These are phyloP conservation scores for Picus viridis DNA, from an alignment of 2,797 vertebrate genomes.

Conservation along the genomic window DNA sequence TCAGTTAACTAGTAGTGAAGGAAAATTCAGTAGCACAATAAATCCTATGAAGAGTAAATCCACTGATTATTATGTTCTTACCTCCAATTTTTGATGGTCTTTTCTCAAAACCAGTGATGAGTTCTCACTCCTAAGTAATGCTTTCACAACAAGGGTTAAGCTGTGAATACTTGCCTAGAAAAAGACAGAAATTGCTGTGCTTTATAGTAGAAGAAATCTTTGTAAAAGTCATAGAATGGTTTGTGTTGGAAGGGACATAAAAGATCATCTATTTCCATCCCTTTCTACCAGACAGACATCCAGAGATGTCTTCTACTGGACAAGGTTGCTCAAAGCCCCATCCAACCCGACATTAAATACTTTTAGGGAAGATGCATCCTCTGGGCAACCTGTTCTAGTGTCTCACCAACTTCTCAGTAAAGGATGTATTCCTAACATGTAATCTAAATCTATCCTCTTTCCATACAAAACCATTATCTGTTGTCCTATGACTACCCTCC, in stretches of 20 bases:
- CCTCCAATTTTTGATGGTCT: slow-evolving; percentile 79
- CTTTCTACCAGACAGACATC: background rate
- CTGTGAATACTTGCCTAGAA: slow-evolving; percentile 87
- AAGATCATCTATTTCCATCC: background rate
- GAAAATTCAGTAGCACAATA: background rate
- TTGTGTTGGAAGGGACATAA: background rate
- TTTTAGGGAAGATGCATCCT: background rate
- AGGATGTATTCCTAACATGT: background rate
- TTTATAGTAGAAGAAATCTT: background rate
- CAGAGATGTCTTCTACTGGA: background rate
- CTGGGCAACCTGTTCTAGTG: background rate
- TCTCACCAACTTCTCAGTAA: background rate
- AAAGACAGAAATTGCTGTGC: background rate
- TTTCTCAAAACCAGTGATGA: slow-evolving; percentile 82
- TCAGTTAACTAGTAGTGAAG: background rate
- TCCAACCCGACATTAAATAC: background rate
- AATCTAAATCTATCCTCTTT: background rate
- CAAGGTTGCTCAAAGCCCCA: background rate
- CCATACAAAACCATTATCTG: background rate
- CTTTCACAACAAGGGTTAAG: slow-evolving; percentile 83
- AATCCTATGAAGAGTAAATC: background rate
- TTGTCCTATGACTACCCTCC: background rate
- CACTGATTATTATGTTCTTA: slow-evolving; percentile 66
- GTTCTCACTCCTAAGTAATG: slow-evolving; percentile 80
- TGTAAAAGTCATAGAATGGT: background rate